phyloP scores from a whole-genome alignment of 30 jellyfish, hydroid and myxozoan species.

The Chrysaora quinquecirrha region DNA sequence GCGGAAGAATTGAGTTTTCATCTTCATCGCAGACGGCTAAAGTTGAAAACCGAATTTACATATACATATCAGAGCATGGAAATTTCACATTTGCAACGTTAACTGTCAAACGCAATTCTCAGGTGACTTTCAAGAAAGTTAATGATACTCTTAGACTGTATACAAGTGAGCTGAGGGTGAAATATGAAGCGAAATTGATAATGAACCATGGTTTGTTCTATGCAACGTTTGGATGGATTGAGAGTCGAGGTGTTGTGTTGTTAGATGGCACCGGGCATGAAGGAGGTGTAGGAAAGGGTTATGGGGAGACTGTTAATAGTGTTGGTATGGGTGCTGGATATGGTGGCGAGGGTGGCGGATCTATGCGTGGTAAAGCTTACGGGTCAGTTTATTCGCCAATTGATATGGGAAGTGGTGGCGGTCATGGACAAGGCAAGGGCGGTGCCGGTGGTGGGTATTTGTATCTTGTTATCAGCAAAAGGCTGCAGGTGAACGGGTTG shows the following conservation, averaged over 20 bases:
- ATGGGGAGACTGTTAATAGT: conserved; percentile 28
- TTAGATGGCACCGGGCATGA: conserved; percentile 56
- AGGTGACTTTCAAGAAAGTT: conserved; percentile 39
- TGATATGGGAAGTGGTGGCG: conserved; percentile 68
- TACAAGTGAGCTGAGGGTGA: conserved; percentile 28
- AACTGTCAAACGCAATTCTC: conserved; percentile 47
- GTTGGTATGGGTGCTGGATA: conserved; percentile 71
- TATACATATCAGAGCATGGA: conserved; percentile 50
- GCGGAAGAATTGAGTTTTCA: conserved; percentile 54
- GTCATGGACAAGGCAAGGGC: conserved; percentile 67
- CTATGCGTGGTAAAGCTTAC: conserved; percentile 44
- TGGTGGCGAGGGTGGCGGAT: conserved; percentile 73
- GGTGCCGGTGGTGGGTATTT: conserved; percentile 72
- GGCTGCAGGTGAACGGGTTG: conserved; percentile 45
- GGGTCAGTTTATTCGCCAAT: conserved; percentile 69
- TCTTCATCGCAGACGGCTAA: conserved; percentile 67
- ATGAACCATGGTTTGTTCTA: conserved; percentile 61
- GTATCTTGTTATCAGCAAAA: conserved; percentile 45
- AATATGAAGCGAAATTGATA: conserved; percentile 55
- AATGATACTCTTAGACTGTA: conserved; percentile 41
- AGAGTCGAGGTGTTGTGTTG: conserved; percentile 35
- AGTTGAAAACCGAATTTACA: conserved; percentile 58
- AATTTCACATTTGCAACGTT: conserved; percentile 56
- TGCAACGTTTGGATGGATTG: conserved; percentile 52
- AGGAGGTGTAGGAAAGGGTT: conserved; percentile 55